phyloP scores from a whole-genome alignment of 2,888 invertebrate species.

The Acanthosoma haemorrhoidale region DNA sequence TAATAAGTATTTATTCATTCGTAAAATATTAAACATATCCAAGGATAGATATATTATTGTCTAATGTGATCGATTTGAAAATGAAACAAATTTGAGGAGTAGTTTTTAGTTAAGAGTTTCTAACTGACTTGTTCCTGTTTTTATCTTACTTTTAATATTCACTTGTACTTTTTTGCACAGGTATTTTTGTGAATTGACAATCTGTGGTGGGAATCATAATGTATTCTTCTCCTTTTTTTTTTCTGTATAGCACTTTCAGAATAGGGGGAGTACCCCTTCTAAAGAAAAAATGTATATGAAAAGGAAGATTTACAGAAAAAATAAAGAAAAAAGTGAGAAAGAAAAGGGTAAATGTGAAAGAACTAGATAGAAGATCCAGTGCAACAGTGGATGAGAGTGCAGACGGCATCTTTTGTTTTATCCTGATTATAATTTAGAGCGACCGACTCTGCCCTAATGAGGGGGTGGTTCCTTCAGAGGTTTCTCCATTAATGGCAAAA shows the following conservation, averaged over 20 bases:
- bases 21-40: too few species aligned
- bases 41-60: too few species aligned
- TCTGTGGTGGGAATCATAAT: slow-evolving; percentile 2
- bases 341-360: slow-evolving; percentile 3
- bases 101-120: too few species aligned
- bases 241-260: background rate
- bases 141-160: background rate
- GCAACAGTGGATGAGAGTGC: slow-evolving; percentile 7
- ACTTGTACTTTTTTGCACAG: background rate
- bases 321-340: background rate
- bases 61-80: too few species aligned
- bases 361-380: background rate
- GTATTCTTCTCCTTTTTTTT: background rate
- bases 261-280: background rate
- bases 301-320: slow-evolving; percentile 2
- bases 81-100: too few species aligned
- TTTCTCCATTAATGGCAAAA: slow-evolving; percentile 18
- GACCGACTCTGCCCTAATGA: background rate
- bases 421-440: slow-evolving; percentile 25
- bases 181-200: too few species aligned
- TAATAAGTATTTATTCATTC: too few species aligned
- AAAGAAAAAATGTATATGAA: slow-evolving; percentile 14
- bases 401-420: slow-evolving; percentile 21
- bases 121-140: too few species aligned
- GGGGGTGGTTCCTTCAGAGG: slow-evolving; percentile 10